Evolutionary conservation across 2,888 invertebrate species (phyloP).

Genomic region (Lasioglossum marginatum): DNA sequence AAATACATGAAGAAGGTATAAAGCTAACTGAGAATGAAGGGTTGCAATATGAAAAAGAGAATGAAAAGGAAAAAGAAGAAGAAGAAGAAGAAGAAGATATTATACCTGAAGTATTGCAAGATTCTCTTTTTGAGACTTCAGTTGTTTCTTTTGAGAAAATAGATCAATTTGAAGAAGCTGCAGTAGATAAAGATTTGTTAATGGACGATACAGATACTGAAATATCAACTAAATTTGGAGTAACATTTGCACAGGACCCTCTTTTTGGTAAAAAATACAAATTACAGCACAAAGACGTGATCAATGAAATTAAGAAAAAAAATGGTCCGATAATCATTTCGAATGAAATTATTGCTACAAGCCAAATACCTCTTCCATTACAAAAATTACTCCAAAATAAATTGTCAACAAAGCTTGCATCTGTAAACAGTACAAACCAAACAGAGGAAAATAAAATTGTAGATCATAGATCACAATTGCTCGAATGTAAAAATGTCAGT

Average conservation of each 20-base stretch:
- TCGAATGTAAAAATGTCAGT: neutral
- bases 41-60: conserved; percentile 64
- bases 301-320: conserved; percentile 16
- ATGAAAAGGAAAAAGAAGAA: conserved; percentile 48
- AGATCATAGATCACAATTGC: neutral
- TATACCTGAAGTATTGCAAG: conserved; percentile 66
- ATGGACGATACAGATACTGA: conserved; percentile 65
- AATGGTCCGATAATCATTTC: conserved; percentile 77
- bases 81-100: conserved; percentile 70
- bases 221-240: conserved; percentile 16
- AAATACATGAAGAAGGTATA: conserved; percentile 11
- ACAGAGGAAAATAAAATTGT: neutral
- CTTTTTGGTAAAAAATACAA: neutral
- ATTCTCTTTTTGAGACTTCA: conserved; percentile 17
- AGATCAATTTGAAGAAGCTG: neutral
- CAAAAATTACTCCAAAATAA: conserved; percentile 67
- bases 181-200: conserved; percentile 48
- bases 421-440: neutral
- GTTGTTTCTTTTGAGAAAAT: neutral
- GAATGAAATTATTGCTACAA: conserved; percentile 73
- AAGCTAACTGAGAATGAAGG: conserved; percentile 23
- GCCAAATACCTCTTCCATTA: conserved; percentile 74
- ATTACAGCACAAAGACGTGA: neutral
- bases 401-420: neutral
- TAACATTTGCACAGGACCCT: neutral